Evolutionary conservation across 2,113 vertebrate genomes (phyloP), one percentile per base, ranked within the genome.

Genomic region (Rhea americana): DNA sequence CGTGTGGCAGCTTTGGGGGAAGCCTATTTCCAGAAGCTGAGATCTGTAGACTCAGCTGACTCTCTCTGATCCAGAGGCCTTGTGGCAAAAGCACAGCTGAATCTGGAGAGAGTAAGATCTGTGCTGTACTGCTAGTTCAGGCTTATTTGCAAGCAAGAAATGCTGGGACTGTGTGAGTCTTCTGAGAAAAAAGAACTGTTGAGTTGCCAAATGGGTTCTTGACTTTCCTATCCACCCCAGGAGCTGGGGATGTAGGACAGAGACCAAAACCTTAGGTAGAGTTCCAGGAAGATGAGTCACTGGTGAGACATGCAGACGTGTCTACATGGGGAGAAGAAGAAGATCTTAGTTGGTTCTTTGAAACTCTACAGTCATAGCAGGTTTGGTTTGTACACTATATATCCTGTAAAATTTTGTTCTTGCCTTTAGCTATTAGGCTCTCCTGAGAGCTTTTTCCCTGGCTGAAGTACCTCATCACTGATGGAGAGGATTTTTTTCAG

Each of bases 21-120:
- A 45, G 15, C 28, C 41, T 50, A 13, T 1, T 87, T 32, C 35
- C 21, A 4, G 51, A 61, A 61, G 7, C 17, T 0, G 0, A 41
- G n/a, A 17, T 25, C 41, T 35, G n/a, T 26, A 35, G 37, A 28
- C 3, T 2, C 2, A 45, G 30, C 73, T 6, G 32, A 16, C 18
- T 24, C n/a, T 3, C 10, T 12, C 61, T 24, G 61, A 1, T 4
- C 45, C 32, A 5, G 47, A 39, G 61, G 6, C 61, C 61, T 53
- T 2, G 0, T 10, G 47, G 62, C 15, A 11, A 25, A 74, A 47
- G 2, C 10, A 1, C 19, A 5, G 24, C 39, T 14, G 47, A 7
- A 5, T 3, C 7, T 15, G 18, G 32, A 18, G 32, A 12, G 21
- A 53, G 12, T 2, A 0, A 8, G 2, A 1, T 2, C 35, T 0